Evolutionary conservation across 2,888 invertebrate genomes (phyloP).

Genomic region (Ernsta delagoae): DNA sequence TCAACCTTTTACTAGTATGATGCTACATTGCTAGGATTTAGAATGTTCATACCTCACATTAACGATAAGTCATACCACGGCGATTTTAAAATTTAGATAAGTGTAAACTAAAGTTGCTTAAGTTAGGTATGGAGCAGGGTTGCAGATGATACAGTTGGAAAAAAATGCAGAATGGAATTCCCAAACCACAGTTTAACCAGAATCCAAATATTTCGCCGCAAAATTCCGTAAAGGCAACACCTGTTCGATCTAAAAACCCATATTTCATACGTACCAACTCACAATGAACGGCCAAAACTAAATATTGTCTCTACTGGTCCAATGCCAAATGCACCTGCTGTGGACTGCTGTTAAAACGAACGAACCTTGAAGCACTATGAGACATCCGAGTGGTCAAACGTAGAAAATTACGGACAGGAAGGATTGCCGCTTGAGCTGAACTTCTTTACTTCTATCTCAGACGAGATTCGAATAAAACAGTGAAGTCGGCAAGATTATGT

Average conservation of each 20-base stretch:
- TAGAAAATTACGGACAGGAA: neutral
- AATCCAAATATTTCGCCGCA: neutral
- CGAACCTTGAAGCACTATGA: constrained; percentile 1
- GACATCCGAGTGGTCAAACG: constrained; percentile 10
- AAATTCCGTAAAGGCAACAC: neutral
- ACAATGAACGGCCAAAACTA: neutral
- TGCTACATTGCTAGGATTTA: too few relatives aligned
- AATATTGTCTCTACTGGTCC: neutral
- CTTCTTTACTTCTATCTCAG: neutral
- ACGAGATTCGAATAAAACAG: neutral
- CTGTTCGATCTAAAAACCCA: neutral
- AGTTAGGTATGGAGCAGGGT: too few relatives aligned
- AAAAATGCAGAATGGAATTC: neutral
- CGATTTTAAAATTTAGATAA: too few relatives aligned
- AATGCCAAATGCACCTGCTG: constrained; percentile 11
- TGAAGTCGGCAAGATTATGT: too few relatives aligned
- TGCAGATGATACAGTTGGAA: neutral
- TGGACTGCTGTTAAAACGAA: constrained; percentile 17
- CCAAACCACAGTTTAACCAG: neutral
- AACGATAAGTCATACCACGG: too few relatives aligned
- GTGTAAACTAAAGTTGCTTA: too few relatives aligned
- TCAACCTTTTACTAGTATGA: too few relatives aligned
- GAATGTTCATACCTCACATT: too few relatives aligned
- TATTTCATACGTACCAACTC: neutral
- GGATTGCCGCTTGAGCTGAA: neutral